Evolutionary conservation across 2,888 invertebrate species (phyloP), one percentile per base, ranked within the genome.

Genomic region (Dorcus parallelipipedus): DNA sequence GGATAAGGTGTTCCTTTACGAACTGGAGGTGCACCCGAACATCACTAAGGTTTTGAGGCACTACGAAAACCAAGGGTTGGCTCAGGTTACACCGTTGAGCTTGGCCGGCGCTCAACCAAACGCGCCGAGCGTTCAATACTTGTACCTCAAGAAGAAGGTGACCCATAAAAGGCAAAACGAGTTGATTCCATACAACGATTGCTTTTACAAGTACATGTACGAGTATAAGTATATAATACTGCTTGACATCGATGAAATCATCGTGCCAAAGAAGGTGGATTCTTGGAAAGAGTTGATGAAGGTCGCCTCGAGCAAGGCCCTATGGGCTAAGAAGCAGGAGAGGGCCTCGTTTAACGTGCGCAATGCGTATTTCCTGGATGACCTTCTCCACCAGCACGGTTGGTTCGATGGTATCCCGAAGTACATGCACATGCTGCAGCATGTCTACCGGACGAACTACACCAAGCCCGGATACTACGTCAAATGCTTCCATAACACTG

Each of bases 281-380:
- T 72, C 73, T 17, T 97, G 96, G 95, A 81, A 82, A 50, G 85
- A 86, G 63, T 81, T 96, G 62, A 88, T 96, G 89, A 81, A 82
- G 52, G 85, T 87, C 62, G 41, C 14, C 1, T 20, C 17, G 45
- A 20, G 9, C 9, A 45, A 45, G 23, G 72, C 77, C 0, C 82
- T 84, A 0, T 87, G 88, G 71, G 85, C 90, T 2, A 79, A 88
- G 51, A 85, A 87, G 62, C 81, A 87, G 9, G 82, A 85, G 73
- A 84, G 84, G 67, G 87, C 89, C 5, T 58, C 58, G 14, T 58
- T 54, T 14, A 58, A 54, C 50, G 58, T 49, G 3, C 42, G 93
- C 64, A 96, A 96, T 78, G 90, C 95, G 8, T 97, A 96, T 80
- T 96, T 93, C 78, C 84, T 97, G 71, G 95, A 96, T 75, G 90